Evolutionary conservation across 2,888 invertebrate species (phyloP).

Genomic region (Rhagonycha fulva): DNA sequence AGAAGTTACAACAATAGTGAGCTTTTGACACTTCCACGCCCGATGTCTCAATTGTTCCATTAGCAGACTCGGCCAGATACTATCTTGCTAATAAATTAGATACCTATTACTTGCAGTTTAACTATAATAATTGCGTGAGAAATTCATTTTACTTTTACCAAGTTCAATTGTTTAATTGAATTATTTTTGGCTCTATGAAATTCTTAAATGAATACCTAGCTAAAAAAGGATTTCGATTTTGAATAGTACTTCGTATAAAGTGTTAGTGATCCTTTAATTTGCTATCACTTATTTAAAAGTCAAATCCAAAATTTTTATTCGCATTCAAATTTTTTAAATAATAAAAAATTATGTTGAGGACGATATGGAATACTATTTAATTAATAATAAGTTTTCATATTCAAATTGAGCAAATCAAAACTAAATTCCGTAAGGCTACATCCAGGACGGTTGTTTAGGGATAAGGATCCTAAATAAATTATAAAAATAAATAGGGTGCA

Average conservation of each 20-base stretch:
- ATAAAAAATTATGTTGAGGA: no score
- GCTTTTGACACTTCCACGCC: slow-evolving; percentile 51
- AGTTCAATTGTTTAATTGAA: background rate
- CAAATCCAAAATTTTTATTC: no score
- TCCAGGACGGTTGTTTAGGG: no score
- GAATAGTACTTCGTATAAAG: background rate
- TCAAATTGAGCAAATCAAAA: no score
- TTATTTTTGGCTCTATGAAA: background rate
- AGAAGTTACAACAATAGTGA: slow-evolving; percentile 29
- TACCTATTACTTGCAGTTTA: slow-evolving; percentile 36
- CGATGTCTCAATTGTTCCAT: slow-evolving; percentile 39
- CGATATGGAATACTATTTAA: no score
- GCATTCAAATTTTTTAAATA: no score
- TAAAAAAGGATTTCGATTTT: background rate
- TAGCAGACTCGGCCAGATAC: slow-evolving; percentile 32
- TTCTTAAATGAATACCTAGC: background rate
- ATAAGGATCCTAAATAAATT: no score
- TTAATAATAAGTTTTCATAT: no score
- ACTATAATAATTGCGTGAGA: slow-evolving; percentile 36
- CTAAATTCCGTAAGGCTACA: no score
- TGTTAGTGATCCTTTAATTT: background rate
- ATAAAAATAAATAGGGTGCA: no score
- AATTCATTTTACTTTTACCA: slow-evolving; percentile 6
- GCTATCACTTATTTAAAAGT: background rate
- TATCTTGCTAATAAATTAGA: slow-evolving; percentile 34